Percentiles rank a stretch among this genome's conserved stretches.
These are phyloP conservation scores for Drosophila buzzatii DNA, from an alignment of 2,888 invertebrate species.

Conservation along the genomic window DNA sequence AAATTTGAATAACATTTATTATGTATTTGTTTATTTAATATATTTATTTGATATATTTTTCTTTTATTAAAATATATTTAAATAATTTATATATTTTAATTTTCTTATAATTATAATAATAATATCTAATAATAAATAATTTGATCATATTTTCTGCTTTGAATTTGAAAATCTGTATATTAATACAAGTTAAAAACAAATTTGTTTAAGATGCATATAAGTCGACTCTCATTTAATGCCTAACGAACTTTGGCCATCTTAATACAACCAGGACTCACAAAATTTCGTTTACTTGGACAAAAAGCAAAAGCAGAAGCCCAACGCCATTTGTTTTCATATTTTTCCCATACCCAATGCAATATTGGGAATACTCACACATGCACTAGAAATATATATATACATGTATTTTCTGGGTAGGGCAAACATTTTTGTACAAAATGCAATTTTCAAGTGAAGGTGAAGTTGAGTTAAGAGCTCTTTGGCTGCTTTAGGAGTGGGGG, in stretches of 20 bases:
- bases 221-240: slow-evolving; percentile 22
- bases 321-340: slow-evolving; percentile 77
- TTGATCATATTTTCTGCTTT: too few species aligned
- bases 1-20: too few species aligned
- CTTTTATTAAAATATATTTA: too few species aligned
- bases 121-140: too few species aligned
- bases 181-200: too few species aligned
- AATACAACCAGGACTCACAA: slow-evolving; percentile 35
- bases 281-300: slow-evolving; percentile 51
- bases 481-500: neutral
- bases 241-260: slow-evolving; percentile 12
- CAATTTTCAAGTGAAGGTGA: slow-evolving; percentile 71
- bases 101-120: too few species aligned
- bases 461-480: slow-evolving; percentile 55
- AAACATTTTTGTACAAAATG: slow-evolving; percentile 72
- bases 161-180: too few species aligned
- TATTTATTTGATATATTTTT: too few species aligned
- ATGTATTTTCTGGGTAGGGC: slow-evolving; percentile 43
- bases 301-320: slow-evolving; percentile 41
- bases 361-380: slow-evolving; percentile 9
- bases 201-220: slow-evolving; percentile 18
- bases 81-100: too few species aligned
- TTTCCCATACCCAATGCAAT: slow-evolving; percentile 21
- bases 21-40: too few species aligned
- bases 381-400: neutral